These are phyloP conservation scores for Hylaeus anthracinus DNA, from an alignment of 1,140 invertebrate genomes.

Conservation along the genomic window DNA sequence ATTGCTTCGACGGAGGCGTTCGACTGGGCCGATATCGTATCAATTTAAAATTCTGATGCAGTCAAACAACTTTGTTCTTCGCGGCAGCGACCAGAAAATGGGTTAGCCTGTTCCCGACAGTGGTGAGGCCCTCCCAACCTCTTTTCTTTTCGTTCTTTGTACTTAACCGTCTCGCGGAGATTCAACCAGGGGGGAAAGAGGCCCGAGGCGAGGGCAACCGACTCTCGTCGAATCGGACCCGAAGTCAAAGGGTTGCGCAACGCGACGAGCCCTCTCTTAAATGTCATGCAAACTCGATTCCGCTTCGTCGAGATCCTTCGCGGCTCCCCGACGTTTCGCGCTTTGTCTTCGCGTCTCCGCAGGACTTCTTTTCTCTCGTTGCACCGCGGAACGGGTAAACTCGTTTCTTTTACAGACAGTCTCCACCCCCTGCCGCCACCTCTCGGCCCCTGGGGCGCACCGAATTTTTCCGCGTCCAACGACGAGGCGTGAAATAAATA, in stretches of 20 bases:
- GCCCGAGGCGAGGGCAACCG: conserved; percentile 24
- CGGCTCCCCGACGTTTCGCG: background rate
- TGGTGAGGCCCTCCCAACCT: background rate
- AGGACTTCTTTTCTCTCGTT: background rate
- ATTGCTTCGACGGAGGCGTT: too few species aligned
- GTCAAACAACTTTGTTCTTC: conserved; percentile 59
- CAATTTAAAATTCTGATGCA: conserved; percentile 71
- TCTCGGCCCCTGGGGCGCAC: too few species aligned
- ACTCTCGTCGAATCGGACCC: conserved; percentile 51
- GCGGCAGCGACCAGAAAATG: conserved; percentile 46
- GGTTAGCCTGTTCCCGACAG: conserved; percentile 43
- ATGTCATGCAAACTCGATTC: conserved; percentile 71
- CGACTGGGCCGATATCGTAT: conserved; percentile 55
- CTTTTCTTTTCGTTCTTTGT: conserved; percentile 12
- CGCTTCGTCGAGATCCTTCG: conserved; percentile 25
- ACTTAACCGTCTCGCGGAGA: background rate
- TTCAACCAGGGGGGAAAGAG: background rate
- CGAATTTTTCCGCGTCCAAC: background rate
- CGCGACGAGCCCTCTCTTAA: conserved; percentile 50
- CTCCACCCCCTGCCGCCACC: background rate
- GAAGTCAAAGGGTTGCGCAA: conserved; percentile 67
- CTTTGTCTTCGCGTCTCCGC: conserved; percentile 23
- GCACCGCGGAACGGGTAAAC: background rate
- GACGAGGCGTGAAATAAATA: conserved; percentile 43
- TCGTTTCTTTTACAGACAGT: background rate